phyloP scores from a whole-genome alignment of 2,113 vertebrate genomes.

The Heliornis fulica region DNA sequence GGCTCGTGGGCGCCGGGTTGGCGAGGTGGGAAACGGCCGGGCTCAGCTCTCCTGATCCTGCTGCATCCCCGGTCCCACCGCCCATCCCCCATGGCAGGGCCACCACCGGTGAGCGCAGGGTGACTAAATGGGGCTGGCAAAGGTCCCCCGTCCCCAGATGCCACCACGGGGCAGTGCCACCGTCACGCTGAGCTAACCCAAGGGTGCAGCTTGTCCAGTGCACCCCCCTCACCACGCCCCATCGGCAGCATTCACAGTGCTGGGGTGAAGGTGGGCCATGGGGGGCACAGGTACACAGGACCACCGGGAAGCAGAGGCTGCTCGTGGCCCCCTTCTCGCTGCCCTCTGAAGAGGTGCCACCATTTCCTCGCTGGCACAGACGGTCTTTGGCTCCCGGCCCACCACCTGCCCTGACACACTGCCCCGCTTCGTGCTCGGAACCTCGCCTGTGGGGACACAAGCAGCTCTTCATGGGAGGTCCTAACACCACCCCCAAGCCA shows the following conservation, averaged over 20 bases:
- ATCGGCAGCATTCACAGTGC: accelerated
- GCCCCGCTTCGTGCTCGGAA: slow-evolving; percentile 17
- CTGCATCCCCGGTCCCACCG: not conserved
- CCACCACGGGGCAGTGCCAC: not conserved
- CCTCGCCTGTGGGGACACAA: not conserved
- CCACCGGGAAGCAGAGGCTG: accelerated
- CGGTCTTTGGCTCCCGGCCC: slow-evolving; percentile 15
- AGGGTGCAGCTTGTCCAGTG: not conserved
- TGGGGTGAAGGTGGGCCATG: accelerated
- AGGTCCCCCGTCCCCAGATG: not conserved
- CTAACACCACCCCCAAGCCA: not conserved
- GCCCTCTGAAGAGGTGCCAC: not conserved
- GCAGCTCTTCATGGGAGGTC: not conserved
- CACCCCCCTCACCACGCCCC: accelerated
- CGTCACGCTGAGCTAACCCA: accelerated
- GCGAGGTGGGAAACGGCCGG: not conserved
- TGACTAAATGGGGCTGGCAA: not conserved
- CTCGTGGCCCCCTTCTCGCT: not conserved
- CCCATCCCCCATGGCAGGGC: accelerated
- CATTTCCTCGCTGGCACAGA: not conserved
- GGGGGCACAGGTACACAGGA: not conserved
- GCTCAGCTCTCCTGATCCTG: not conserved
- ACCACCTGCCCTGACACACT: slow-evolving; percentile 68
- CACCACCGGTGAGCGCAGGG: accelerated
- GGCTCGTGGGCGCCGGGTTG: not conserved